Conservation (phyloP, 37 sponge, comb jelly and placozoan genomes). For the Mnemiopsis leidyi region DNA sequence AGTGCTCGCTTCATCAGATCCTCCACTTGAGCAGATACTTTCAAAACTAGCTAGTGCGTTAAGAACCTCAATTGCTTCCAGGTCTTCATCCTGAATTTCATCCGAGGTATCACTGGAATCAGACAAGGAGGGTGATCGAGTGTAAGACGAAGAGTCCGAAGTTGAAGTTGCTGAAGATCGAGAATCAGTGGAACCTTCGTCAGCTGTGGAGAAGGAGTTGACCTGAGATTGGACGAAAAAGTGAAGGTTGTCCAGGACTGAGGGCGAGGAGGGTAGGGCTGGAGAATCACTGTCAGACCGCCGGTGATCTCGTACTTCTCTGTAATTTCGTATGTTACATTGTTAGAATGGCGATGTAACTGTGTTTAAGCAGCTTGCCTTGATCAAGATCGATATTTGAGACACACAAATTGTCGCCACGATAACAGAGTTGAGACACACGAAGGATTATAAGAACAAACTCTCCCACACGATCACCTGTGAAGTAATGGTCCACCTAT, state of each 20-base stretch:
- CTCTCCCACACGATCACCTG: neutral
- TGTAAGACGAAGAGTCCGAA: neutral
- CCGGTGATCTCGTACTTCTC: neutral
- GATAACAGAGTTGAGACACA: neutral
- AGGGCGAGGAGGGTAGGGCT: neutral
- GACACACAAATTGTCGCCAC: neutral
- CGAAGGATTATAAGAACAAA: neutral
- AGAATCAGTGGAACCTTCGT: neutral
- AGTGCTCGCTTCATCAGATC: neutral
- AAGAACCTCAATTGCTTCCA: neutral
- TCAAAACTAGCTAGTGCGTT: neutral
- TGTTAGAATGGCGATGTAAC: too few species aligned
- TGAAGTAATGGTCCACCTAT: neutral
- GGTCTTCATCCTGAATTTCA: neutral
- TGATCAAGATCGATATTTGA: too few species aligned
- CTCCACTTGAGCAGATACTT: neutral
- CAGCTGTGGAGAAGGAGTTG: neutral
- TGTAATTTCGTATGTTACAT: neutral
- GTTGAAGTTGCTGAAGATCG: neutral
- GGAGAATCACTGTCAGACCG: neutral
- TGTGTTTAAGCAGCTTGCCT: too few species aligned
- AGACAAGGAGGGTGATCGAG: neutral
- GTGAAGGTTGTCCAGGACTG: neutral
- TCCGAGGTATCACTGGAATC: neutral
- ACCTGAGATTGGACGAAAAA: conserved; percentile 12